These are phyloP conservation scores for Laticauda colubrina DNA, from an alignment of 2,113 vertebrate species.

Conservation along the genomic window DNA sequence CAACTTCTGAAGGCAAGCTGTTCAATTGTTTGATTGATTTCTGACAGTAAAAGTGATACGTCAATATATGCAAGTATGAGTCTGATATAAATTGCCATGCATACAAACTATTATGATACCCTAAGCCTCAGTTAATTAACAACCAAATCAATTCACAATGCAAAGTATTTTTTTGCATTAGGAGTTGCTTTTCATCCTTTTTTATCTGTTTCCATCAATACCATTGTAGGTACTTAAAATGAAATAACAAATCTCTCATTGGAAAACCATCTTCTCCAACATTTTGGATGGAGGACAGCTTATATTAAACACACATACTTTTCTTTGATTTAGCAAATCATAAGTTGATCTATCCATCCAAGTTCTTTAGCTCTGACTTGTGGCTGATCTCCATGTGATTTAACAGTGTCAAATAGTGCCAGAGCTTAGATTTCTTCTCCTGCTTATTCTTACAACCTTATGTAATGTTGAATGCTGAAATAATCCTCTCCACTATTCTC, in stretches of 20 bases:
- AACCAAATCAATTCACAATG: not conserved
- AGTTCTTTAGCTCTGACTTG: not conserved
- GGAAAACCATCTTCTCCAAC: not conserved
- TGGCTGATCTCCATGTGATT: not conserved
- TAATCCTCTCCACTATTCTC: not conserved
- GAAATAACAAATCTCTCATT: not conserved
- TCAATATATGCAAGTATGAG: conserved; percentile 58
- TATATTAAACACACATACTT: not conserved
- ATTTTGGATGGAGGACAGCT: not conserved
- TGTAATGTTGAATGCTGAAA: not conserved
- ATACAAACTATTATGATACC: conserved; percentile 38
- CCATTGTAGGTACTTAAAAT: not conserved
- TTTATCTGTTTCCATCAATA: not conserved
- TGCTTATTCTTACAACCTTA: not conserved
- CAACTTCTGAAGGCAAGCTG: too few species aligned
- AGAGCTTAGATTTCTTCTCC: not conserved
- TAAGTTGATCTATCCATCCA: not conserved
- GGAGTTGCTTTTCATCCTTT: not conserved
- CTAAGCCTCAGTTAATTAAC: not conserved
- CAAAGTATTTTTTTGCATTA: not conserved
- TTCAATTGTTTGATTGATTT: too few species aligned
- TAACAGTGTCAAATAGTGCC: not conserved
- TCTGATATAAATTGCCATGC: conserved; percentile 32
- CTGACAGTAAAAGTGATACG: conserved; percentile 1
- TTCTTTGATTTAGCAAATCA: not conserved